phyloP scores from a whole-genome alignment of 1,140 invertebrate genomes.

The Argopecten irradians region DNA sequence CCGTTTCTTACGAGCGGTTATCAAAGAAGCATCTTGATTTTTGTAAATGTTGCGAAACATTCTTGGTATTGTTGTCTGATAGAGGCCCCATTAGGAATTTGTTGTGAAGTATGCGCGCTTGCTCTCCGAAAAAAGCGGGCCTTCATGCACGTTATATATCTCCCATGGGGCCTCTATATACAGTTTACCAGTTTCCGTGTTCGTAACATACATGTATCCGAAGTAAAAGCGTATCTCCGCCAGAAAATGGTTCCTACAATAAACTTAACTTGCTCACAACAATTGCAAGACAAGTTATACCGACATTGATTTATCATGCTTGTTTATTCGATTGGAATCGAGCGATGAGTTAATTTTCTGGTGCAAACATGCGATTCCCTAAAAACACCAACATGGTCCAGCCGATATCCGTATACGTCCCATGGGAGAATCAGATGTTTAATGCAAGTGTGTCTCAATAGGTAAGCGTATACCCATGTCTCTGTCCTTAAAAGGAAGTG shows the following conservation, averaged over 20 bases:
- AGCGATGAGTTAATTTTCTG: no score
- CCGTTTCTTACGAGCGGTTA: background rate
- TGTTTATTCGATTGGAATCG: no score
- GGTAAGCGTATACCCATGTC: no score
- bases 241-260: background rate
- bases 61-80: background rate
- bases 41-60: constrained; percentile 17
- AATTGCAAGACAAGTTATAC: no score
- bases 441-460: no score
- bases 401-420: no score
- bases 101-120: background rate
- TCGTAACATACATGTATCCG: background rate
- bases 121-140: background rate
- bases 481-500: no score
- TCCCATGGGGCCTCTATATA: background rate
- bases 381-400: no score
- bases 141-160: background rate
- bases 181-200: background rate
- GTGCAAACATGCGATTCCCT: no score
- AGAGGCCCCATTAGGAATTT: background rate
- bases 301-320: no score
- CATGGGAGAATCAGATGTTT: no score
- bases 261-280: no score
- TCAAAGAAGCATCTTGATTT: background rate
- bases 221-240: background rate